These are phyloP conservation scores for Drosophila subobscura DNA, from an alignment of 1,140 invertebrate genomes.

Conservation along the genomic window DNA sequence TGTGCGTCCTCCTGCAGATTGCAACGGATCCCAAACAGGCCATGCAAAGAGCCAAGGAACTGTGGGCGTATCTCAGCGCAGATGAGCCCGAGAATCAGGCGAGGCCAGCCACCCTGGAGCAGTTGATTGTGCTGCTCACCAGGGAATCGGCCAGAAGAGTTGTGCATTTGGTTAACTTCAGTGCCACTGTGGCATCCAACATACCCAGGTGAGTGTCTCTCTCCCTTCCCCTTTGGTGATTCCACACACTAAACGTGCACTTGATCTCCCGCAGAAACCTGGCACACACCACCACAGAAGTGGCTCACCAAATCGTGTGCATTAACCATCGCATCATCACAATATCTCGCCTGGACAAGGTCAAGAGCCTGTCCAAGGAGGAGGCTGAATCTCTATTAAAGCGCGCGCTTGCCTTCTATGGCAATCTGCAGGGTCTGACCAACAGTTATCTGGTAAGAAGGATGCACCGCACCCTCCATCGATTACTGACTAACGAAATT, in stretches of 20 bases:
- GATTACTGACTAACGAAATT: not conserved
- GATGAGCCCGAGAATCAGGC: slow-evolving; percentile 93
- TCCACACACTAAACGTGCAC: not conserved
- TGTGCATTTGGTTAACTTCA: slow-evolving; percentile 90
- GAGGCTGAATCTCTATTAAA: slow-evolving; percentile 78
- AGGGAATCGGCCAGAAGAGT: slow-evolving; percentile 89
- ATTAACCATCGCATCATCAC: slow-evolving; percentile 76
- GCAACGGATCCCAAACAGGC: slow-evolving; percentile 90
- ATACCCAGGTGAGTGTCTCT: slow-evolving; percentile 84
- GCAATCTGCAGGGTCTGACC: slow-evolving; percentile 65
- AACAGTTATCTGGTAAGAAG: slow-evolving; percentile 70
- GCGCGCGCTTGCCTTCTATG: slow-evolving; percentile 70
- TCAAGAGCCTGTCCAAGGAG: slow-evolving; percentile 73
- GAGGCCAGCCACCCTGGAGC: slow-evolving; percentile 89
- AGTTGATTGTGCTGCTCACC: slow-evolving; percentile 89
- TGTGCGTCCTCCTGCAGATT: slow-evolving; percentile 84
- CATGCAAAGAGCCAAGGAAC: slow-evolving; percentile 88
- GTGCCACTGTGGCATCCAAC: slow-evolving; percentile 85
- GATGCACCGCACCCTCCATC: not conserved
- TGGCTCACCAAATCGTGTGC: slow-evolving; percentile 74
- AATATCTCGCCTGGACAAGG: slow-evolving; percentile 73
- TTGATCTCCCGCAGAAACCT: slow-evolving; percentile 49
- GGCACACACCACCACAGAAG: slow-evolving; percentile 71
- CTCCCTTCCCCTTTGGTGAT: too few species aligned
- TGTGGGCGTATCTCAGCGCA: slow-evolving; percentile 88